phyloP scores from a whole-genome alignment of 2,888 invertebrate genomes.

The Hoplodrina ambigua region DNA sequence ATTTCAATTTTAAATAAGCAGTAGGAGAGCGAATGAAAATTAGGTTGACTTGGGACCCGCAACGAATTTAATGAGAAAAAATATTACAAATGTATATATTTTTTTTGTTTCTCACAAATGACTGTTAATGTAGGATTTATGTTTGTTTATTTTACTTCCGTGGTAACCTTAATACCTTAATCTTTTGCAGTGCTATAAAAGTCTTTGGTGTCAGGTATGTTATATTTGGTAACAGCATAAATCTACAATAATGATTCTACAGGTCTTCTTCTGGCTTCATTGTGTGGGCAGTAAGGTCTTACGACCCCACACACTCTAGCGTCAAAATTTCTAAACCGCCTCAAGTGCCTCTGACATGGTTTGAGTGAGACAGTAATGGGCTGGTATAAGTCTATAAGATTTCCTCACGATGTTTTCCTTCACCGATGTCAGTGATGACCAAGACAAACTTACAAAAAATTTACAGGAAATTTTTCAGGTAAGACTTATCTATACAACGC shows the following conservation, averaged over 20 bases:
- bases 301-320: too few species aligned
- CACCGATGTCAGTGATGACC: too few species aligned
- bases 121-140: conserved; percentile 9
- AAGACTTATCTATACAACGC: too few species aligned
- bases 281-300: too few species aligned
- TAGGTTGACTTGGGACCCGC: conserved; percentile 50
- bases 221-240: neutral
- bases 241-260: neutral
- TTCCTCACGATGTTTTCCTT: too few species aligned
- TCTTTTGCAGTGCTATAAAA: neutral
- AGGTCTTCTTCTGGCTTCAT: too few species aligned
- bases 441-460: too few species aligned
- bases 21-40: conserved; percentile 51
- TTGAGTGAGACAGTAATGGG: too few species aligned
- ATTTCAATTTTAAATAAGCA: conserved; percentile 64
- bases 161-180: conserved; percentile 19
- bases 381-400: too few species aligned
- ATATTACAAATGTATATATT: conserved; percentile 27
- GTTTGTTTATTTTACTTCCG: conserved; percentile 10
- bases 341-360: too few species aligned
- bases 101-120: conserved; percentile 33
- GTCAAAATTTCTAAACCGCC: too few species aligned
- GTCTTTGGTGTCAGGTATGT: neutral
- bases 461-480: too few species aligned
- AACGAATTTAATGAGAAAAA: conserved; percentile 59